phyloP scores from a whole-genome alignment of 2,888 invertebrate species.

The Branchellion lobata region DNA sequence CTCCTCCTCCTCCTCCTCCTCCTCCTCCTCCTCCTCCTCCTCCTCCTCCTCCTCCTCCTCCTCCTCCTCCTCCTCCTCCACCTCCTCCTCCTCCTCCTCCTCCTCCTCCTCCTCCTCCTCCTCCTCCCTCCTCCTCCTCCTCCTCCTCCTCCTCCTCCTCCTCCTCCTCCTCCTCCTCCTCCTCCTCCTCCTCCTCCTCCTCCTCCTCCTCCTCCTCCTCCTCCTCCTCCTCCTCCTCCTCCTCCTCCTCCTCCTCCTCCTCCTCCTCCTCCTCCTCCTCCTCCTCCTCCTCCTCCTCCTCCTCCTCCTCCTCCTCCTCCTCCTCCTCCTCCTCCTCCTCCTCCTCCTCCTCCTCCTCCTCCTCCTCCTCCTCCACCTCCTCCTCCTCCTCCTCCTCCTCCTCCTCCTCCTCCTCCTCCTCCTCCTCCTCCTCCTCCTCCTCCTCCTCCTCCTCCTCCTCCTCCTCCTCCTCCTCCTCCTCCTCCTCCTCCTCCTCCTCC shows the following conservation, averaged over 20 bases:
- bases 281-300: not conserved
- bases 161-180: not conserved
- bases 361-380: too few relatives aligned
- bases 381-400: too few relatives aligned
- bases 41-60: not conserved
- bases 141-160: slow-evolving; percentile 16
- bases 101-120: not conserved
- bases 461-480: too few relatives aligned
- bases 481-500: not conserved
- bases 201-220: not conserved
- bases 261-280: not conserved
- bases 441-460: too few relatives aligned
- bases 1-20: slow-evolving; percentile 20
- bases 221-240: not conserved
- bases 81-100: not conserved
- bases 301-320: not conserved
- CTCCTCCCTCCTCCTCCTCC: slow-evolving; percentile 25
- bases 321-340: not conserved
- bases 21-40: slow-evolving; percentile 12
- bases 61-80: not conserved
- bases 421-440: too few relatives aligned
- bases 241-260: not conserved
- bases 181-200: not conserved
- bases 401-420: too few relatives aligned
- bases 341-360: too few relatives aligned